These are phyloP conservation scores for Thinocorus orbignyianus DNA, from an alignment of 2,113 vertebrate genomes.

Conservation along the genomic window DNA sequence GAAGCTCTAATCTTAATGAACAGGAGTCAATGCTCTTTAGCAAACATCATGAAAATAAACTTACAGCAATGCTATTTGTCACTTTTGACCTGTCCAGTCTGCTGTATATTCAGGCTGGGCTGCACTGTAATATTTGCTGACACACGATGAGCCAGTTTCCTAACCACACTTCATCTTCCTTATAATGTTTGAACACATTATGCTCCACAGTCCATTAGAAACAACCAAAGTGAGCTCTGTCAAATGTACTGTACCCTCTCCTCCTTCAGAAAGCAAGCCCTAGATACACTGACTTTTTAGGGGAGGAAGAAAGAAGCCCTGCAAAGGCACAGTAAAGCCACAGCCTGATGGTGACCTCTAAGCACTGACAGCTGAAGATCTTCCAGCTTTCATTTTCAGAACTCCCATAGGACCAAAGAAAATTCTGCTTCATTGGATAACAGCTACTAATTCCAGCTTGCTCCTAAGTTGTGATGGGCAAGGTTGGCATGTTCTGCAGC, in stretches of 20 bases:
- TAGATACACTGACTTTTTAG: neutral
- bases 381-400: neutral
- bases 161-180: neutral
- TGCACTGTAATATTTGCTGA: neutral
- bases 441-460: neutral
- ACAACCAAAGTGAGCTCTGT: neutral
- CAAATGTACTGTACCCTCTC: neutral
- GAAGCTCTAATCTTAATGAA: neutral
- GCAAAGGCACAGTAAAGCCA: neutral
- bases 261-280: neutral
- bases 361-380: neutral
- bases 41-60: neutral
- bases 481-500: fast-evolving
- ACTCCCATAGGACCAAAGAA: neutral
- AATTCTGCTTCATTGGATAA: neutral
- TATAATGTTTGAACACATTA: fast-evolving
- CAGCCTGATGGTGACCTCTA: neutral
- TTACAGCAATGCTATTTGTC: neutral
- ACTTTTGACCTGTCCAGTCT: neutral
- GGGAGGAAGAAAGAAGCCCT: neutral
- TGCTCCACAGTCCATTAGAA: neutral
- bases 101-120: neutral
- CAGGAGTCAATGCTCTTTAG: neutral
- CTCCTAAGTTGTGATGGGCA: neutral
- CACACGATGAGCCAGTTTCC: neutral